Percentiles rank a stretch among this genome's conserved stretches.
phyloP scores from a whole-genome alignment of 2,113 vertebrate species.

The Coracopsis vasa region DNA sequence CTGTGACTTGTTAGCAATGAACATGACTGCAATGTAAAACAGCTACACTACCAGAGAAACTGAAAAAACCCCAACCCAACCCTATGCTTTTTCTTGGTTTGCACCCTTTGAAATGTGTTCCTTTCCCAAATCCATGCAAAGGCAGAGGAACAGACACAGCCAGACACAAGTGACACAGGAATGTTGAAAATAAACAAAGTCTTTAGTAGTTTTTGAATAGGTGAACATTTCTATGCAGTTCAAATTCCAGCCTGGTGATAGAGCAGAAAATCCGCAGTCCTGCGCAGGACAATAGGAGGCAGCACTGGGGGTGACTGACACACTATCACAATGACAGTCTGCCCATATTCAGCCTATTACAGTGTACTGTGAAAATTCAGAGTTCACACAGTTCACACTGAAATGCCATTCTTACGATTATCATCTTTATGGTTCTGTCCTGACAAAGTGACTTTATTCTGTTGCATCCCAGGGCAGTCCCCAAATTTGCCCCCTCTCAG shows the following conservation, averaged over 20 bases:
- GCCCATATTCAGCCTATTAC: background rate
- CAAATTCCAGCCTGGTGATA: background rate
- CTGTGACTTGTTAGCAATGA: constrained; percentile 77
- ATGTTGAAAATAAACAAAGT: background rate
- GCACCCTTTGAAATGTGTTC: background rate
- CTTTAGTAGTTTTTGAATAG: background rate
- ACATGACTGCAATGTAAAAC: constrained; percentile 74
- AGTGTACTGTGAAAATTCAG: constrained; percentile 3
- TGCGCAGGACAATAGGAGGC: background rate
- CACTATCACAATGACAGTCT: background rate
- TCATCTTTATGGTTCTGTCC: constrained; percentile 42
- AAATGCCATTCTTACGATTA: background rate
- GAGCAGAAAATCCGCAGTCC: background rate
- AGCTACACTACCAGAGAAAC: constrained; percentile 36
- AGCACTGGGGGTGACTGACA: background rate
- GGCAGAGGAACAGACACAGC: background rate
- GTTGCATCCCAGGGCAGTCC: background rate
- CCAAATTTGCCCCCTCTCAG: constrained; percentile 19
- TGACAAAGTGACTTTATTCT: constrained; percentile 56
- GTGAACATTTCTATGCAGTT: background rate
- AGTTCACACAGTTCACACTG: background rate
- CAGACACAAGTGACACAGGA: background rate
- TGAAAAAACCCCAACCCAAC: background rate
- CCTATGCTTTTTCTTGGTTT: background rate
- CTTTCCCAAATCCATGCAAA: background rate